A percentile compares a stretch with the other conserved stretches of the same genome.
Evolutionary conservation across 2,888 invertebrate genomes (phyloP).

Genomic region (Elegia similella): DNA sequence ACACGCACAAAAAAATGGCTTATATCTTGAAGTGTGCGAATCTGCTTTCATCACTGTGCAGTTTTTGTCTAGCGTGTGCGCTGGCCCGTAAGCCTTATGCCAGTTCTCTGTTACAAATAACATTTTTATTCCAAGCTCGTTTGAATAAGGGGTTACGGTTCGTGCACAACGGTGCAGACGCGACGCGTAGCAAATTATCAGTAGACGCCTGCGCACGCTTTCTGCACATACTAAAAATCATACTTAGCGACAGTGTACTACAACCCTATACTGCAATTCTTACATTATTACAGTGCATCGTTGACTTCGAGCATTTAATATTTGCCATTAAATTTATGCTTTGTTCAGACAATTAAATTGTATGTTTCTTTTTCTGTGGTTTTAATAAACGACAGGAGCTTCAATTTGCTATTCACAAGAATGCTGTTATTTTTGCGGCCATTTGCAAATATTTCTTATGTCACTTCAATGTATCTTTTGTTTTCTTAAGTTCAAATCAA

Average conservation of each 20-base stretch:
- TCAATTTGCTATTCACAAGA: slow-evolving; percentile 6
- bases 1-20: neutral
- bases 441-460: neutral
- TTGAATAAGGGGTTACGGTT: slow-evolving; percentile 55
- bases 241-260: slow-evolving; percentile 57
- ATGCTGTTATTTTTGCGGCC: neutral
- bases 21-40: neutral
- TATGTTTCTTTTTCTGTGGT: neutral
- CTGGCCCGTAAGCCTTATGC: slow-evolving; percentile 13
- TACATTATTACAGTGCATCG: slow-evolving; percentile 32
- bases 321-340: slow-evolving; percentile 2
- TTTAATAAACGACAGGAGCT: neutral
- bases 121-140: slow-evolving; percentile 45
- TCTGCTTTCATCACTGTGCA: slow-evolving; percentile 1
- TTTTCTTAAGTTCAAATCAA: too few relatives aligned
- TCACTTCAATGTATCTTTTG: neutral
- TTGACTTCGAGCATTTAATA: slow-evolving; percentile 14
- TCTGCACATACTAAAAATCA: slow-evolving; percentile 74
- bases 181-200: slow-evolving; percentile 67
- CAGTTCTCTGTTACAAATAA: slow-evolving; percentile 32
- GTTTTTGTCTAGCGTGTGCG: slow-evolving; percentile 8
- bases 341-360: slow-evolving; percentile 14
- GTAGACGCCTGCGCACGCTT: slow-evolving; percentile 70
- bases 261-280: slow-evolving; percentile 41
- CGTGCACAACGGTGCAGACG: slow-evolving; percentile 47